Evolutionary conservation across 2,797 vertebrate genomes (phyloP).

Genomic region (Dermochelys coriacea): DNA sequence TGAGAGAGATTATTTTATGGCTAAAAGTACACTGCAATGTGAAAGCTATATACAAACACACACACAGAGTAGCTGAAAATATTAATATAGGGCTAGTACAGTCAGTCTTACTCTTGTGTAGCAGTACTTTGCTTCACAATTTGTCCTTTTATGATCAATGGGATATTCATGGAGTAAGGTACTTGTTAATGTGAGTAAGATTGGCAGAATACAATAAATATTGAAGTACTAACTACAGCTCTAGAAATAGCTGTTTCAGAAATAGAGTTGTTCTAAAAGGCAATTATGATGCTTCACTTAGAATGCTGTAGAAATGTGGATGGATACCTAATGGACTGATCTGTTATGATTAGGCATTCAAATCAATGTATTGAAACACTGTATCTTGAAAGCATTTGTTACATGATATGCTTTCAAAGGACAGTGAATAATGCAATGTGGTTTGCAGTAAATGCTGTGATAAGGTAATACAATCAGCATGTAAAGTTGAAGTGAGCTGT

Average conservation of each 20-base stretch:
- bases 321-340: conserved; percentile 32
- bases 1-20: background rate
- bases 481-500: too few species aligned
- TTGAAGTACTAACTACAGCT: background rate
- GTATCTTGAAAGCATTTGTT: conserved; percentile 19
- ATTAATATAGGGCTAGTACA: background rate
- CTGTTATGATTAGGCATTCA: background rate
- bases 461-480: conserved; percentile 40
- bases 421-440: conserved; percentile 6
- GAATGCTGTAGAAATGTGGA: background rate
- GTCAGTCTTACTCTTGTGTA: background rate
- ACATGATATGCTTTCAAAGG: conserved; percentile 16
- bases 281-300: background rate
- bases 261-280: background rate
- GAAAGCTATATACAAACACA: background rate
- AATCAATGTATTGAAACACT: background rate
- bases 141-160: background rate
- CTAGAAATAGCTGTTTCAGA: background rate
- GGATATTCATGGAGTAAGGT: accelerated
- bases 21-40: background rate
- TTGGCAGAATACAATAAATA: background rate
- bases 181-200: background rate
- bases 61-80: background rate
- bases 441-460: background rate
- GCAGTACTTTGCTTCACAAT: background rate